Base-by-base conservation (phyloP, 1,140 invertebrate species). In the Mya arenaria region DNA sequence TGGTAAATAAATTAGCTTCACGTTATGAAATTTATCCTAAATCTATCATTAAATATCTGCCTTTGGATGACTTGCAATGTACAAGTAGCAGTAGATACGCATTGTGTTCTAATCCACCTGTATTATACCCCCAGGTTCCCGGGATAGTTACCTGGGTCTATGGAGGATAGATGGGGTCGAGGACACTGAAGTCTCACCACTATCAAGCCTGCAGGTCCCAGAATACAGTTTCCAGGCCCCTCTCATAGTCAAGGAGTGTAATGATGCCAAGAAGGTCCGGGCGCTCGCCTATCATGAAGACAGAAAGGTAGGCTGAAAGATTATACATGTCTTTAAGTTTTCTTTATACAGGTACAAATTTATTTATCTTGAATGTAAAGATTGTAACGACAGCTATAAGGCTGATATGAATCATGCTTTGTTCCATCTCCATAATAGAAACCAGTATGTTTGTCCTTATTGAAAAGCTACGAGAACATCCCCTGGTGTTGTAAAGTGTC, bases 261-360 rank as follows among this genome's bases (percentile, higher is more conserved):
- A 92, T 91, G 94, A 93, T 88, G 93, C 93, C 6, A 95, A 92
- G 92, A 98, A 97, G 94, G 95, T 98, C 17, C 94, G 98, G 81
- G 97, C 97, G 30, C 92, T 99, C 25, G 96, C 96, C 32, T 98
- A 97, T 88, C 98, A 98, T 91, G 95, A 96, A 87, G 85, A 88
- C 6, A 86, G 85, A 74, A 86, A 89, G 82, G 91, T 92, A 69
- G n/a, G n/a, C n/a, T n/a, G n/a, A n/a, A n/a, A n/a, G n/a, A n/a
- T n/a, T n/a, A n/a, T n/a, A n/a, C n/a, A n/a, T n/a, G n/a, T n/a
- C n/a, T n/a, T n/a, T n/a, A n/a, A n/a, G n/a, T n/a, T n/a, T n/a
- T n/a, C n/a, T n/a, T n/a, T n/a, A n/a, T n/a, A n/a, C n/a, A n/a
- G n/a, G n/a, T n/a, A n/a, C n/a, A n/a, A n/a, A n/a, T n/a, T n/a